These are phyloP conservation scores for Tenualosa thibaudeaui DNA, from an alignment of 2,797 vertebrate genomes.

Conservation along the genomic window DNA sequence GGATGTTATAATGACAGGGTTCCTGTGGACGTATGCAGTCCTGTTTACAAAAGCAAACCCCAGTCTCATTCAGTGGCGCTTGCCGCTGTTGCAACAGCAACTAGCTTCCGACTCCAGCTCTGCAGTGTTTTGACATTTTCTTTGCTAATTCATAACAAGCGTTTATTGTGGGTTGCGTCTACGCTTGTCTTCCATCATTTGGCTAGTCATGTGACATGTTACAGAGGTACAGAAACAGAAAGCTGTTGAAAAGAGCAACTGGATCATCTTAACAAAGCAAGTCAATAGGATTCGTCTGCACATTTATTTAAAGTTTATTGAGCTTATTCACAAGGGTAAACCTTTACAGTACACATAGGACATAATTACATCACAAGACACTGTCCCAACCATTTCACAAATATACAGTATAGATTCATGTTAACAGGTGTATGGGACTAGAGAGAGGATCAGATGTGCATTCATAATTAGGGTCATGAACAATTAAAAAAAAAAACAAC, in stretches of 20 bases:
- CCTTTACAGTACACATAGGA: not conserved
- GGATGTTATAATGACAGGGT: constrained; percentile 66
- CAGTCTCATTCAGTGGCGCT: constrained; percentile 45
- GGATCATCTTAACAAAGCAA: not conserved
- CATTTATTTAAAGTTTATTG: constrained; percentile 17
- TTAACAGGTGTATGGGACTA: constrained; percentile 40
- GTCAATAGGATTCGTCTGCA: not conserved
- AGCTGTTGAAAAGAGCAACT: not conserved
- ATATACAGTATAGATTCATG: constrained; percentile 41
- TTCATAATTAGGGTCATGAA: constrained; percentile 2
- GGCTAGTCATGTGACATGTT: not conserved
- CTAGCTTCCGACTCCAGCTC: constrained; percentile 61
- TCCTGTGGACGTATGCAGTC: constrained; percentile 38
- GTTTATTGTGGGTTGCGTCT: constrained; percentile 47
- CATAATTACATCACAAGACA: constrained; percentile 33
- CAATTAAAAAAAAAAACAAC: not conserved
- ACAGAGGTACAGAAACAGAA: not conserved
- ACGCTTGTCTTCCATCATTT: constrained; percentile 45
- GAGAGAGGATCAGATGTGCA: not conserved
- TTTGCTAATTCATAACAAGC: constrained; percentile 56
- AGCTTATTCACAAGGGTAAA: constrained; percentile 14
- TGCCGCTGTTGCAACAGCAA: constrained; percentile 50
- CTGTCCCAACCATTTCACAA: not conserved
- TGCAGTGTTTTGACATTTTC: constrained; percentile 60
- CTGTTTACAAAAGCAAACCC: constrained; percentile 57